Evolutionary conservation across 2,113 vertebrate genomes (phyloP).

Genomic region (Gadus chalcogrammus): DNA sequence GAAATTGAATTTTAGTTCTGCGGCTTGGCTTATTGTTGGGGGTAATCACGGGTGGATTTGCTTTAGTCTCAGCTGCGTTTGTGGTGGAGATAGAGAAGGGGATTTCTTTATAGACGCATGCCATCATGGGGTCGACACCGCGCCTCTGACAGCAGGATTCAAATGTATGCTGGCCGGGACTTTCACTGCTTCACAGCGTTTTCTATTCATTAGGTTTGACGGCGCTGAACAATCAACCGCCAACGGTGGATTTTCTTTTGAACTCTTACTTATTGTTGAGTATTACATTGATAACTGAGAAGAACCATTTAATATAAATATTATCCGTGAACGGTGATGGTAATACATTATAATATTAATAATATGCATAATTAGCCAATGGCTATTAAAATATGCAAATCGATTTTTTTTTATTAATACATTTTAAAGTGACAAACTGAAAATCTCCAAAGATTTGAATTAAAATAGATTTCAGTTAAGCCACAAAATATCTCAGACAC

Average conservation of each 20-base stretch:
- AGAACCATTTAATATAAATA: too few species aligned
- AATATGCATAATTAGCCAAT: too few species aligned
- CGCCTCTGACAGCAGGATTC: constrained; percentile 46
- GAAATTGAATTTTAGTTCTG: constrained; percentile 72
- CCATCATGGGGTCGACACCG: constrained; percentile 50
- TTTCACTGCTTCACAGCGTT: constrained; percentile 10
- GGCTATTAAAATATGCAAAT: too few species aligned
- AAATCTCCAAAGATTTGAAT: too few species aligned
- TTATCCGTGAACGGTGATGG: too few species aligned
- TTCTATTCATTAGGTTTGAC: constrained; percentile 6
- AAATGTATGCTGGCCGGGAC: constrained; percentile 47
- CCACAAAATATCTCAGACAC: too few species aligned
- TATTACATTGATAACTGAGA: too few species aligned
- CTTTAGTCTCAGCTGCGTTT: constrained; percentile 58
- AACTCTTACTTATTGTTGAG: too few species aligned
- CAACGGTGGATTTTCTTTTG: background rate
- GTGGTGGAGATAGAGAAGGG: constrained; percentile 48
- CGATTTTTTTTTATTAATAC: too few species aligned
- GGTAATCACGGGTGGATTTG: constrained; percentile 65
- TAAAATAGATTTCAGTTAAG: too few species aligned
- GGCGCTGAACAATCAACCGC: constrained; percentile 15
- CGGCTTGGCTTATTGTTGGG: constrained; percentile 67
- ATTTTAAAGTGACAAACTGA: too few species aligned
- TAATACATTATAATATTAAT: too few species aligned
- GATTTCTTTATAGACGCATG: constrained; percentile 44